Base-by-base conservation (phyloP, 2,888 invertebrate genomes). In the Pecten maximus region DNA sequence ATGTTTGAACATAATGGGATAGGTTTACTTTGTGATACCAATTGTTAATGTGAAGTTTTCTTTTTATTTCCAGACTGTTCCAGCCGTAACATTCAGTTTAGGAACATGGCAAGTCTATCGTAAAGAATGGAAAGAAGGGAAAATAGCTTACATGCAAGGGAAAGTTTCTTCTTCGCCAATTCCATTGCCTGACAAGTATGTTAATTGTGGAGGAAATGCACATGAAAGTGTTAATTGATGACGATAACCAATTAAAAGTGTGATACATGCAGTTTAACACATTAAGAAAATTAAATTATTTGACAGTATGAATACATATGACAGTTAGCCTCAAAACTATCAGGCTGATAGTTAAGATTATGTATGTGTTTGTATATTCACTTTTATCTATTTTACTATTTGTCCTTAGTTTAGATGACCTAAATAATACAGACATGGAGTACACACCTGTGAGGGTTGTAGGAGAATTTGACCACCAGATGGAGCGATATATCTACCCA, bases 31-130 rank as follows among this genome's bases (percentile, higher is more conserved):
- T n/a, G n/a, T n/a, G n/a, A n/a, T n/a, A n/a, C n/a, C n/a, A n/a
- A n/a, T n/a, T n/a, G n/a, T n/a, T n/a, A n/a, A n/a, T n/a, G n/a
- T n/a, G n/a, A n/a, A n/a, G n/a, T n/a, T n/a, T n/a, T n/a, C n/a
- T n/a, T 74, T 28, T 74, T 74, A 74, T 74, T 74, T 74, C 74
- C 74, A 74, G 74, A 74, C 74, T 74, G 74, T 74, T 74, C 74
- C 74, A 8, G 74, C 74, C 10, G 28, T 74, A 35, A 74, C 74
- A 28, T 74, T 74, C 15, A 28, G 74, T 74, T 23, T 74, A 28
- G 74, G 74, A 74, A 74, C 74, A 74, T 74, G 74, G 74, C 74
- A 74, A 16, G 74, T 74, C 6, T 74, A 19, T 10, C 74, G 74
- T 35, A 74, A 74, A 74, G 10, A 74, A 35, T 74, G 74, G 74